Evolutionary conservation across 1,140 invertebrate species (phyloP), one percentile per base, ranked within the genome.

Genomic region (Plodia interpunctella): DNA sequence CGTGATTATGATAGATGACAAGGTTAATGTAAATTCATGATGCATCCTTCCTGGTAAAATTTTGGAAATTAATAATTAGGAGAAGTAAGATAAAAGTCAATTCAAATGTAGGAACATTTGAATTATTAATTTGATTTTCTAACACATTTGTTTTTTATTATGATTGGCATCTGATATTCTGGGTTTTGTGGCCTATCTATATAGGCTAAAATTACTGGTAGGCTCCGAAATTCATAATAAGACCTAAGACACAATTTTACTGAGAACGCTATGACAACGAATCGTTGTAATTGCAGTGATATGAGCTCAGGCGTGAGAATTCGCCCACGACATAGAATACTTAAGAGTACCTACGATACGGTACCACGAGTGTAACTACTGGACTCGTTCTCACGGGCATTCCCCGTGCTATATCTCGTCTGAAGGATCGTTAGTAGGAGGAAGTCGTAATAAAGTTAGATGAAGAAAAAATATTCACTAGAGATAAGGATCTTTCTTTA

Each of bases 251-350:
- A 55, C 25, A 19, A 51, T 55, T 10, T 52, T 59, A 50, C 62
- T 20, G 8, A 69, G 73, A 79, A 83, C 44, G 65, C 66, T 57
- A 65, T 74, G 62, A 62, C 68, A 59, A 61, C 56, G 57, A 56
- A 70, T 71, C 72, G 53, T 62, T 59, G 44, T 74, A 72, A 76
- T 72, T 69, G 66, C 63, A 60, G 62, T 18, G 72, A 65, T 57
- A 76, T 78, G 76, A 77, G 72, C 62, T 71, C 52, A 67, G 55
- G 63, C 78, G 73, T 79, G 81, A 65, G 78, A 84, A 74, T 62
- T 70, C 63, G 59, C 70, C 71, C 61, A 66, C 73, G 59, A 35
- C 21, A 25, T 25, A 6, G 21, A 25, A 25, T 25, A 25, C 21
- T 25, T 25, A 25, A 25, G 2, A 25, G 21, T 25, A 25, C 21